Conservation (phyloP, 2,113 vertebrate genomes). For the Pao palembangensis region DNA sequence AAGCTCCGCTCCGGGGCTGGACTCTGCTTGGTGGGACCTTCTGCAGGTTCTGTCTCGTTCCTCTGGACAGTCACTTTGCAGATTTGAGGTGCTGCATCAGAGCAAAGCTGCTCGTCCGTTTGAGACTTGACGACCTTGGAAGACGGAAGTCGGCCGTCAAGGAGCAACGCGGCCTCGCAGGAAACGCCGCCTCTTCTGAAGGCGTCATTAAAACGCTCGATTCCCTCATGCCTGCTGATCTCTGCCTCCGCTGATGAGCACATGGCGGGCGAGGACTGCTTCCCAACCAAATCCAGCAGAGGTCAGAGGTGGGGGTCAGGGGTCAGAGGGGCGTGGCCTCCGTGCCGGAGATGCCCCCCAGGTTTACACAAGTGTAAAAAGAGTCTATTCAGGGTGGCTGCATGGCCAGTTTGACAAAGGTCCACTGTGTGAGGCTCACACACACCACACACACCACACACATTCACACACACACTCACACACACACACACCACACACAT, state of each 20-base stretch:
- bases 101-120: no score
- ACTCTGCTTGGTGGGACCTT: no score
- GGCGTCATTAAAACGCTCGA: no score
- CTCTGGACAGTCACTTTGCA: no score
- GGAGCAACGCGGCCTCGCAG: no score
- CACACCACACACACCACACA: constrained; percentile 27
- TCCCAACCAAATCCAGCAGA: constrained; percentile 68
- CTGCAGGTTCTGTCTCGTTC: no score
- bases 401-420: constrained; percentile 74
- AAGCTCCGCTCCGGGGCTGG: no score
- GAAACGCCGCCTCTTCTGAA: no score
- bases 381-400: constrained; percentile 73
- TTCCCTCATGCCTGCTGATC: constrained; percentile 4
- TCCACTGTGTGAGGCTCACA: constrained; percentile 69
- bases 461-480: constrained; percentile 35
- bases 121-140: no score
- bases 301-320: constrained; percentile 75
- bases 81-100: no score
- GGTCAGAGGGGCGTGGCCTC: constrained; percentile 67
- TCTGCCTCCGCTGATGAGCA: constrained; percentile 35
- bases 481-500: constrained; percentile 28
- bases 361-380: constrained; percentile 81
- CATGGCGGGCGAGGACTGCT: constrained; percentile 55
- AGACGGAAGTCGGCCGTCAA: no score
- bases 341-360: constrained; percentile 64